Evolutionary conservation across 2,888 invertebrate species (phyloP).

Genomic region (Leptogaster cylindrica): DNA sequence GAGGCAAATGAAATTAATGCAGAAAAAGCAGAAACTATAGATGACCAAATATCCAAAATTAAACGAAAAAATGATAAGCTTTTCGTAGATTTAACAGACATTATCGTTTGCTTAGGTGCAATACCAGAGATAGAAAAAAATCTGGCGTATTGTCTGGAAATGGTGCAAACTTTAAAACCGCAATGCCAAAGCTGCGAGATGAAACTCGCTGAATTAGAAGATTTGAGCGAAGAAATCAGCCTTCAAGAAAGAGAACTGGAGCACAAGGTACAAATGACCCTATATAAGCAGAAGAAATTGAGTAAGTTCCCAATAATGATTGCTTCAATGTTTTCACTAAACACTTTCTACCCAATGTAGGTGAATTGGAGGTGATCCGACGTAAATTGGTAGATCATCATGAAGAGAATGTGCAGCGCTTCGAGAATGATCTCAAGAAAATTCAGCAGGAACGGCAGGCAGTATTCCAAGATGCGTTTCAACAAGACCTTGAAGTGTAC

Average conservation of each 20-base stretch:
- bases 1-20: slow-evolving; percentile 70
- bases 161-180: slow-evolving; percentile 63
- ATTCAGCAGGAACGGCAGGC: slow-evolving; percentile 70
- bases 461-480: slow-evolving; percentile 74
- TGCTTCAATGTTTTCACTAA: slow-evolving; percentile 18
- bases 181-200: slow-evolving; percentile 67
- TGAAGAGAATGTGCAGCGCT: slow-evolving; percentile 64
- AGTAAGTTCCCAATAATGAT: slow-evolving; percentile 58
- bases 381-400: slow-evolving; percentile 67
- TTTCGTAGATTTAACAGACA: slow-evolving; percentile 54
- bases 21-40: slow-evolving; percentile 62
- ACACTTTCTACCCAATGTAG: slow-evolving; percentile 49
- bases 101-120: slow-evolving; percentile 54
- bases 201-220: slow-evolving; percentile 66
- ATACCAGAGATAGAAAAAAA: slow-evolving; percentile 59
- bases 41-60: slow-evolving; percentile 62
- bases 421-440: slow-evolving; percentile 66
- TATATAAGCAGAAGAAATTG: slow-evolving; percentile 70
- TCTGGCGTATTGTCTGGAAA: slow-evolving; percentile 59
- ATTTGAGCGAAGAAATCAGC: slow-evolving; percentile 70
- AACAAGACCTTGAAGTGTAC: slow-evolving; percentile 70
- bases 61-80: slow-evolving; percentile 53
- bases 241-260: slow-evolving; percentile 69
- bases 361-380: slow-evolving; percentile 60
- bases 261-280: slow-evolving; percentile 69